Percentiles rank a stretch among this genome's conserved stretches.
Conservation (phyloP, 2,888 invertebrate genomes). For the Melanchra persicariae region DNA sequence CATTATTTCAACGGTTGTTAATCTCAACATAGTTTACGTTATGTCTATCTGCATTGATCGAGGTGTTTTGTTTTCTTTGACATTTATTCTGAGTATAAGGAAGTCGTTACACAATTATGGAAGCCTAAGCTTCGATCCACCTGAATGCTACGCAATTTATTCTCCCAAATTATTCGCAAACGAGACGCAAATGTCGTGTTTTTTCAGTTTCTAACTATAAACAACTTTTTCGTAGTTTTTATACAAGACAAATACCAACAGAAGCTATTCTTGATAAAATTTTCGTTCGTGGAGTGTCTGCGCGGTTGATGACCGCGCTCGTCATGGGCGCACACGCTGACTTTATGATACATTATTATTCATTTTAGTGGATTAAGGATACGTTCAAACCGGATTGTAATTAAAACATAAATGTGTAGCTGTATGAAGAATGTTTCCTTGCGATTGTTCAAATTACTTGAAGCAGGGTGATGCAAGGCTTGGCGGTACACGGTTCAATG, state of each 20-base stretch:
- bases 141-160: slow-evolving; percentile 23
- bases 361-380: slow-evolving; percentile 68
- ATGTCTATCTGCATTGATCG: slow-evolving; percentile 9
- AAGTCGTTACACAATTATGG: slow-evolving; percentile 9
- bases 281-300: slow-evolving; percentile 70
- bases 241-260: slow-evolving; percentile 62
- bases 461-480: slow-evolving; percentile 31
- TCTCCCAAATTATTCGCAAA: slow-evolving; percentile 36
- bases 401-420: slow-evolving; percentile 59
- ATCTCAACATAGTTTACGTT: slow-evolving; percentile 14
- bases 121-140: slow-evolving; percentile 20
- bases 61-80: background rate
- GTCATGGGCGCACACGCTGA: slow-evolving; percentile 73
- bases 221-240: slow-evolving; percentile 64
- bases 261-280: slow-evolving; percentile 70
- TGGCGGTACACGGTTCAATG: slow-evolving; percentile 11
- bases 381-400: slow-evolving; percentile 66
- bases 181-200: slow-evolving; percentile 33
- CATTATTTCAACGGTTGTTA: slow-evolving; percentile 15
- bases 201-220: slow-evolving; percentile 53
- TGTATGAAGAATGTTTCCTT: slow-evolving; percentile 58
- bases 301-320: slow-evolving; percentile 76
- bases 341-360: slow-evolving; percentile 68
- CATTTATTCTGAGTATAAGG: background rate
- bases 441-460: slow-evolving; percentile 54